phyloP scores from a whole-genome alignment of 2,797 vertebrate species.

The Poecilia gillii region DNA sequence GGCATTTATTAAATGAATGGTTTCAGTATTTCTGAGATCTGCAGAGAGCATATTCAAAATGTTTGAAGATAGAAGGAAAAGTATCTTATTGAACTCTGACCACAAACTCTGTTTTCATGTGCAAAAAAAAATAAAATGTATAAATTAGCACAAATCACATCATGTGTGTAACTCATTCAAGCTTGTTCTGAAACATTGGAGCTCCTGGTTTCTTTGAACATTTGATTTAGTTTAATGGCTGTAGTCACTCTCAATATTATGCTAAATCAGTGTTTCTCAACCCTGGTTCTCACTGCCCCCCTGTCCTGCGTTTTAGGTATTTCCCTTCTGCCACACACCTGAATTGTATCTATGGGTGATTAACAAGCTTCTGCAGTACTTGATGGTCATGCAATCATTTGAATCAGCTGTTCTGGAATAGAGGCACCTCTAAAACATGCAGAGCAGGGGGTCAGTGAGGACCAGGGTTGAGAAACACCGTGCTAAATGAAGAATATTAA shows the following conservation, averaged over 20 bases:
- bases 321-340: too few relatives aligned
- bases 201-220: neutral
- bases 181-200: neutral
- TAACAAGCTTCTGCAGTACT: too few relatives aligned
- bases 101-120: neutral
- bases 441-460: too few relatives aligned
- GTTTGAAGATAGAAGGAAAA: neutral
- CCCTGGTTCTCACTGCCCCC: too few relatives aligned
- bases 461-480: too few relatives aligned
- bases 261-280: neutral
- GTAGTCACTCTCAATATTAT: neutral
- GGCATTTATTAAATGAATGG: neutral
- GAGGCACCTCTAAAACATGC: too few relatives aligned
- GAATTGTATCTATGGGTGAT: too few relatives aligned
- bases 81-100: neutral
- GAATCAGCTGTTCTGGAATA: too few relatives aligned
- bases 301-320: too few relatives aligned
- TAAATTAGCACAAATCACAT: neutral
- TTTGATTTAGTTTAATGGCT: neutral
- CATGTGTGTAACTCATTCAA: neutral
- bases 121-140: neutral
- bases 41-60: neutral
- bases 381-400: too few relatives aligned
- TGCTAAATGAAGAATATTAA: neutral
- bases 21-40: neutral